Conservation (phyloP, 2,888 invertebrate species). For the Melangyna quadrimaculata region DNA sequence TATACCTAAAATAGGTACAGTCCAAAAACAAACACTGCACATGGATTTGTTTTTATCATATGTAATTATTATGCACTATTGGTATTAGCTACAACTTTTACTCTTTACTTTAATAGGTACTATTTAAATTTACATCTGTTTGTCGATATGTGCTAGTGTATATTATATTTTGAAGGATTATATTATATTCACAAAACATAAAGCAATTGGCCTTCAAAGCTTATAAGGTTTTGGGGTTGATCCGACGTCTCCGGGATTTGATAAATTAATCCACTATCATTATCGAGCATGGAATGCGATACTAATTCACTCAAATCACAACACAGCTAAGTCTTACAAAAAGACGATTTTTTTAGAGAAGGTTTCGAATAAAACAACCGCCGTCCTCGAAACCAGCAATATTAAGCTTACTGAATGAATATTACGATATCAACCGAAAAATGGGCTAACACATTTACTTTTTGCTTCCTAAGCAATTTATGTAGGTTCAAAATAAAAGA, state of each 20-base stretch:
- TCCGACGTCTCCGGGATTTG: constrained; percentile 60
- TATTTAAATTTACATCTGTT: background rate
- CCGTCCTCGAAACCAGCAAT: constrained; percentile 67
- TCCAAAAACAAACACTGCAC: too few relatives aligned
- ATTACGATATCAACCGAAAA: constrained; percentile 68
- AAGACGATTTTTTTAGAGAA: constrained; percentile 53
- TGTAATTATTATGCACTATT: too few relatives aligned
- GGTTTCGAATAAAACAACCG: constrained; percentile 65
- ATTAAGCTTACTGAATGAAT: constrained; percentile 68
- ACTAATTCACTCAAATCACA: constrained; percentile 62
- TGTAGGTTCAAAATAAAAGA: constrained; percentile 50
- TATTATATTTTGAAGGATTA: background rate
- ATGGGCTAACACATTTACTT: constrained; percentile 55
- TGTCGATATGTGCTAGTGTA: background rate
- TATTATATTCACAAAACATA: background rate
- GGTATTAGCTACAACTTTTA: too few relatives aligned
- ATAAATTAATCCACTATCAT: constrained; percentile 66
- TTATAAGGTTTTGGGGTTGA: constrained; percentile 62
- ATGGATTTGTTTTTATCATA: too few relatives aligned
- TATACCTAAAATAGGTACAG: too few relatives aligned
- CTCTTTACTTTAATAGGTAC: too few relatives aligned
- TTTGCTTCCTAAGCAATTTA: constrained; percentile 63
- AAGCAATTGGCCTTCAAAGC: constrained; percentile 18
- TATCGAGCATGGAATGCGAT: constrained; percentile 55
- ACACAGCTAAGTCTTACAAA: constrained; percentile 41